phyloP scores from a whole-genome alignment of 2,888 invertebrate genomes.

The Latheticus oryzae region DNA sequence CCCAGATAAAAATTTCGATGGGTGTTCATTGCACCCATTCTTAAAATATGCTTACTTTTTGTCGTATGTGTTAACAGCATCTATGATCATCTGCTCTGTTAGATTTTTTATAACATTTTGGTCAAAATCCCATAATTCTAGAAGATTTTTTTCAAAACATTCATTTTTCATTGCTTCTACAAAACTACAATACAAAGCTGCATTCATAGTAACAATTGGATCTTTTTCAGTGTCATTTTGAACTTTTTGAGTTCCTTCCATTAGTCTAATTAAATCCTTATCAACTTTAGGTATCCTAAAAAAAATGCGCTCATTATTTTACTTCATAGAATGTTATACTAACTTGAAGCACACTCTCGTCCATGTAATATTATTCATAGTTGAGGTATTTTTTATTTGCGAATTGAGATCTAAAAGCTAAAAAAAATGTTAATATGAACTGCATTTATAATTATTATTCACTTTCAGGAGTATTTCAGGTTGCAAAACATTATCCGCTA shows the following conservation, averaged over 20 bases:
- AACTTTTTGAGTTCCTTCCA: constrained; percentile 36
- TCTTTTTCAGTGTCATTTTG: constrained; percentile 60
- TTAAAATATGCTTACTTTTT: constrained; percentile 61
- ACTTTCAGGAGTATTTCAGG: constrained; percentile 70
- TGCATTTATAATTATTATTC: constrained; percentile 21
- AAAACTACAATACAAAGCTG: constrained; percentile 74
- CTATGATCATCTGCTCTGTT: constrained; percentile 73
- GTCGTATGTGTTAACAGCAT: constrained; percentile 70
- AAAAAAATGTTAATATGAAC: neutral
- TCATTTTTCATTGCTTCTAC: constrained; percentile 71
- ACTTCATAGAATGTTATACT: constrained; percentile 10
- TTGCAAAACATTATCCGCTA: constrained; percentile 75
- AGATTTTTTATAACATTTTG: constrained; percentile 67
- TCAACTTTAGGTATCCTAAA: constrained; percentile 55
- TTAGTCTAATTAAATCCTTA: constrained; percentile 46
- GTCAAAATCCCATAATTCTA: constrained; percentile 79
- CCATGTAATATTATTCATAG: constrained; percentile 61
- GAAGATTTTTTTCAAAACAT: constrained; percentile 74
- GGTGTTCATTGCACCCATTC: no score
- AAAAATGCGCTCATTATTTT: constrained; percentile 8
- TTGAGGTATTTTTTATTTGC: constrained; percentile 50
- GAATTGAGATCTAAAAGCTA: constrained; percentile 55
- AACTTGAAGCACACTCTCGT: constrained; percentile 70
- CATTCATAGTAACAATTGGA: constrained; percentile 69
- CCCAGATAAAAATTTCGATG: constrained; percentile 2